phyloP scores from a whole-genome alignment of 2,113 vertebrate species.

The Mionectes macconnelli region DNA sequence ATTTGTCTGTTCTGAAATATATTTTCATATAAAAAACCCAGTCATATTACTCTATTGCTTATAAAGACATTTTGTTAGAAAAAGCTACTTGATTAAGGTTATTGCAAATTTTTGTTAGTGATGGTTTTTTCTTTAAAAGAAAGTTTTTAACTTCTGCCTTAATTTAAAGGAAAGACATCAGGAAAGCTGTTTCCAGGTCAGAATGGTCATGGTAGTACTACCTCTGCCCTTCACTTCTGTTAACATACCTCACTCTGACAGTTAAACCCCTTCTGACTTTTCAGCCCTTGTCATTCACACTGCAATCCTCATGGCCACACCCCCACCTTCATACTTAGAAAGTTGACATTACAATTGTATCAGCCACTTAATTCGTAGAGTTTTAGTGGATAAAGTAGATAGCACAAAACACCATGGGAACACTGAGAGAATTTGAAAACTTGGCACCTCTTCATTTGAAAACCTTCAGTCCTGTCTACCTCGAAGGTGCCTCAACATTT shows the following conservation, averaged over 20 bases:
- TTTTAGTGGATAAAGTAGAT: neutral
- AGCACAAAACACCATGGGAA: neutral
- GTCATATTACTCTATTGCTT: neutral
- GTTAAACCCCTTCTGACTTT: neutral
- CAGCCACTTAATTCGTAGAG: neutral
- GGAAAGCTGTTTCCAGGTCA: neutral
- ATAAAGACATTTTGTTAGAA: neutral
- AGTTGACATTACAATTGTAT: neutral
- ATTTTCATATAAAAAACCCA: neutral
- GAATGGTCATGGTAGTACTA: neutral
- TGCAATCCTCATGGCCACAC: neutral
- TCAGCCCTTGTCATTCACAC: neutral
- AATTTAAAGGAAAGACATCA: neutral
- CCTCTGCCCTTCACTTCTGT: neutral
- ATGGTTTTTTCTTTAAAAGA: neutral
- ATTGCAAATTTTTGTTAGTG: neutral
- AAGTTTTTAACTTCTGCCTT: neutral
- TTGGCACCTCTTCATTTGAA: neutral
- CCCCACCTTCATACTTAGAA: neutral
- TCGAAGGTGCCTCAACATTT: neutral
- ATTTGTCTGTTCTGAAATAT: constrained; percentile 17
- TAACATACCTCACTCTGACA: neutral
- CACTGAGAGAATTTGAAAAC: neutral
- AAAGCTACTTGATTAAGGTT: neutral
- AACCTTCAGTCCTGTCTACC: neutral